Percentiles rank a stretch among this genome's conserved stretches.
Conservation (phyloP, 2,888 invertebrate species). For the Mechanitis mazaeus region DNA sequence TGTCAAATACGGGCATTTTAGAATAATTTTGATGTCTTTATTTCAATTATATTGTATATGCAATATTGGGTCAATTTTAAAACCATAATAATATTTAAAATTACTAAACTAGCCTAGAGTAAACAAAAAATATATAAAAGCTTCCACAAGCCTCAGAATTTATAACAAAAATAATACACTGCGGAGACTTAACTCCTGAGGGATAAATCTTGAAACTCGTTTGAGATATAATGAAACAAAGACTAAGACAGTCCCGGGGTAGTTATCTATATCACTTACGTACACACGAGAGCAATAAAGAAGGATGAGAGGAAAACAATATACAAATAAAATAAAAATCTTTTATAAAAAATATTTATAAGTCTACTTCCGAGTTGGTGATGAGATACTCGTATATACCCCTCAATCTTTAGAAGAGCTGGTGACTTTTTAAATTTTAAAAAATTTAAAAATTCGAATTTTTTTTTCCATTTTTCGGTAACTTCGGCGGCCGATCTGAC, state of each 20-base stretch:
- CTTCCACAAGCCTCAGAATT: background rate
- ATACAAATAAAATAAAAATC: no score
- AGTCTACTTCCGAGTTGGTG: no score
- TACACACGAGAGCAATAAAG: background rate
- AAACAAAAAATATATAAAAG: background rate
- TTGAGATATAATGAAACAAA: conserved; percentile 6
- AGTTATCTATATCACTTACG: conserved; percentile 8
- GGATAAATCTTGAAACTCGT: conserved; percentile 6
- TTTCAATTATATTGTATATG: background rate
- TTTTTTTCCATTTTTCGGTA: no score
- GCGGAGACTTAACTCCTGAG: conserved; percentile 4
- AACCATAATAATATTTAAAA: background rate
- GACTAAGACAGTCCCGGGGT: conserved; percentile 1
- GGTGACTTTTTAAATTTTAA: no score
- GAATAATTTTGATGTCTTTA: no score
- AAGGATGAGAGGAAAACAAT: no score
- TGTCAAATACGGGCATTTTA: no score
- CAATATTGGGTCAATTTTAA: background rate
- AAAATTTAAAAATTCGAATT: no score
- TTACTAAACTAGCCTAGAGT: background rate
- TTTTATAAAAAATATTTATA: no score
- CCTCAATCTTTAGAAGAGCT: no score
- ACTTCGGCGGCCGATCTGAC: no score
- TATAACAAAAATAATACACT: conserved; percentile 5
- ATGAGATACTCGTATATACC: no score